phyloP scores from a whole-genome alignment of 2,888 invertebrate genomes.

The Formica aserva region DNA sequence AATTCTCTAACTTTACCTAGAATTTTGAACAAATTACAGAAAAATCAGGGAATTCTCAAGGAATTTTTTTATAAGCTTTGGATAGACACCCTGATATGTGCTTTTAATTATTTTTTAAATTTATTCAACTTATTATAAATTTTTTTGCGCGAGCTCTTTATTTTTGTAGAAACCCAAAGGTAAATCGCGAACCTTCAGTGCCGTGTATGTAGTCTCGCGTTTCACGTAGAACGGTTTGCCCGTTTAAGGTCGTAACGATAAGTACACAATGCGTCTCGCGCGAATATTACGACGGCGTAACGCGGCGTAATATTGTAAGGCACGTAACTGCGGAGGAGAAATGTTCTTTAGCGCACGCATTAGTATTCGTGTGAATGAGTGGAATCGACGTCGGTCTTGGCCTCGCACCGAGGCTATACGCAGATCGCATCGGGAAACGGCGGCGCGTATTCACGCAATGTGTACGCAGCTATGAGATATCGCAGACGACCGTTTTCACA shows the following conservation, averaged over 20 bases:
- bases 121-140: background rate
- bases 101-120: background rate
- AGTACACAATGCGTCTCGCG: conserved; percentile 27
- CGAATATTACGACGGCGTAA: conserved; percentile 34
- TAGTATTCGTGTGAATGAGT: conserved; percentile 41
- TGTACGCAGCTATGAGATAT: conserved; percentile 37
- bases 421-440: conserved; percentile 53
- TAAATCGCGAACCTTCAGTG: background rate
- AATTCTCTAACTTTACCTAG: too few relatives aligned
- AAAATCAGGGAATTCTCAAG: too few relatives aligned
- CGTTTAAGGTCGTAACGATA: conserved; percentile 27
- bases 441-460: conserved; percentile 46
- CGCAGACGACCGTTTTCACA: conserved; percentile 55
- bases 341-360: conserved; percentile 29
- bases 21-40: too few relatives aligned
- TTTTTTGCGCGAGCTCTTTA: background rate
- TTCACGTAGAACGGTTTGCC: conserved; percentile 14
- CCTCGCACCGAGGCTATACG: conserved; percentile 26
- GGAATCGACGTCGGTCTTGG: conserved; percentile 8
- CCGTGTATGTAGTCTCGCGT: background rate
- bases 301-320: conserved; percentile 20
- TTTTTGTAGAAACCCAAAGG: background rate
- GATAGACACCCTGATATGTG: too few relatives aligned
- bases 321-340: conserved; percentile 3
- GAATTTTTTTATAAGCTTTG: too few relatives aligned